These are phyloP conservation scores for Junonia oenone DNA, from an alignment of 2,888 invertebrate genomes.

Conservation along the genomic window DNA sequence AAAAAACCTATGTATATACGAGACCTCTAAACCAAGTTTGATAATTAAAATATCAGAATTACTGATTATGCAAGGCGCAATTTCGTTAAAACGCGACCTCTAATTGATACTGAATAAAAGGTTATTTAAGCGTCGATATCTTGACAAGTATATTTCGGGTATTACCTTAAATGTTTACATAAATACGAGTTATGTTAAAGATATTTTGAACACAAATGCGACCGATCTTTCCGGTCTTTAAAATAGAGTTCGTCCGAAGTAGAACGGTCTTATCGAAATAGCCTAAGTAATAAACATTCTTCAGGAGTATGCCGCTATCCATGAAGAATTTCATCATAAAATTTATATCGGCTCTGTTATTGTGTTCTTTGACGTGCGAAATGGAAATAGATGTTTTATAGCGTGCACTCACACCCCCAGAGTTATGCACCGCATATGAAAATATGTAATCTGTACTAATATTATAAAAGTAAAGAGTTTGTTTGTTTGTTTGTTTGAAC, in stretches of 20 bases:
- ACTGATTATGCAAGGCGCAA: background rate
- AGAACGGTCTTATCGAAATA: constrained; percentile 23
- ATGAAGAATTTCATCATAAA: constrained; percentile 31
- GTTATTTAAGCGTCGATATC: background rate
- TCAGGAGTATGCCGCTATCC: constrained; percentile 25
- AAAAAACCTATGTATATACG: constrained; percentile 1
- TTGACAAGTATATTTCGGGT: background rate
- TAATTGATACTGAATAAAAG: background rate
- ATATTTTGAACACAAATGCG: background rate
- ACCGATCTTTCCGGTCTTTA: constrained; percentile 1
- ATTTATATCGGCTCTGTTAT: constrained; percentile 31
- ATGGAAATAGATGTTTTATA: constrained; percentile 30
- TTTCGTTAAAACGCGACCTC: background rate
- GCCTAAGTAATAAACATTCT: constrained; percentile 30
- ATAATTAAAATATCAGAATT: background rate
- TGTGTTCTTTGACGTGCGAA: constrained; percentile 32
- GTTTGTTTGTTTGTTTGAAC: too few relatives aligned
- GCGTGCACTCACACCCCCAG: constrained; percentile 2
- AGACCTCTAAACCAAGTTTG: background rate
- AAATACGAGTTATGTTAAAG: background rate
- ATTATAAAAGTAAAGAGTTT: too few relatives aligned
- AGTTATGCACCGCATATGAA: background rate
- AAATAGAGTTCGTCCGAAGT: background rate
- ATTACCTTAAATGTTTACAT: background rate
- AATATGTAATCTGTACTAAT: too few relatives aligned